These are phyloP conservation scores for Pocota personata DNA, from an alignment of 2,888 invertebrate genomes.

Conservation along the genomic window DNA sequence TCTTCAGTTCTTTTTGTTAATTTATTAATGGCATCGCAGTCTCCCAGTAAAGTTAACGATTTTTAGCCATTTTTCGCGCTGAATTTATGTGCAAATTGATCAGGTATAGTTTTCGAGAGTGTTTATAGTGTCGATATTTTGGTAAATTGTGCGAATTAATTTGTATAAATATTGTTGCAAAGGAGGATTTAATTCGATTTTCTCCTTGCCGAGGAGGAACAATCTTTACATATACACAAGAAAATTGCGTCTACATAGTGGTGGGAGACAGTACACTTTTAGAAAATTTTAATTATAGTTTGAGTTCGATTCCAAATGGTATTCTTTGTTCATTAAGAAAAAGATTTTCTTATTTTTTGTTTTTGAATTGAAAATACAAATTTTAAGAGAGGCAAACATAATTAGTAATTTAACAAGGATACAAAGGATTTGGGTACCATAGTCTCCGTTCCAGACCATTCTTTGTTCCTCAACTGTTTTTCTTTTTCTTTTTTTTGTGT, in stretches of 20 bases:
- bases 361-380: neutral
- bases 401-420: conserved; percentile 1
- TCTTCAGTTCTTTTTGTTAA: conserved; percentile 69
- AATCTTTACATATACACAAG: conserved; percentile 36
- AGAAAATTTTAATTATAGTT: conserved; percentile 65
- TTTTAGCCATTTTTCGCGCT: conserved; percentile 55
- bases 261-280: conserved; percentile 59
- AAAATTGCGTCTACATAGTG: conserved; percentile 16
- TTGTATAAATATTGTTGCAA: conserved; percentile 22
- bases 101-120: neutral
- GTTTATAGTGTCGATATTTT: conserved; percentile 4
- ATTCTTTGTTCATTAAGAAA: conserved; percentile 33
- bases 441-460: neutral
- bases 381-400: neutral
- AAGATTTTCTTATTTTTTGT: neutral
- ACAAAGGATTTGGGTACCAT: neutral
- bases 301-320: conserved; percentile 15
- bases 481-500: neutral
- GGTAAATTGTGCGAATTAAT: conserved; percentile 38
- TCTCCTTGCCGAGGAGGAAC: conserved; percentile 34
- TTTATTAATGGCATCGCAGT: conserved; percentile 65
- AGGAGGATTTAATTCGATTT: conserved; percentile 44
- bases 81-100: conserved; percentile 27
- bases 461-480: neutral
- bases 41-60: conserved; percentile 46